A percentile compares a stretch with the other conserved stretches of the same genome.
Conservation (phyloP, 2,113 vertebrate genomes). For the Anguilla japonica region DNA sequence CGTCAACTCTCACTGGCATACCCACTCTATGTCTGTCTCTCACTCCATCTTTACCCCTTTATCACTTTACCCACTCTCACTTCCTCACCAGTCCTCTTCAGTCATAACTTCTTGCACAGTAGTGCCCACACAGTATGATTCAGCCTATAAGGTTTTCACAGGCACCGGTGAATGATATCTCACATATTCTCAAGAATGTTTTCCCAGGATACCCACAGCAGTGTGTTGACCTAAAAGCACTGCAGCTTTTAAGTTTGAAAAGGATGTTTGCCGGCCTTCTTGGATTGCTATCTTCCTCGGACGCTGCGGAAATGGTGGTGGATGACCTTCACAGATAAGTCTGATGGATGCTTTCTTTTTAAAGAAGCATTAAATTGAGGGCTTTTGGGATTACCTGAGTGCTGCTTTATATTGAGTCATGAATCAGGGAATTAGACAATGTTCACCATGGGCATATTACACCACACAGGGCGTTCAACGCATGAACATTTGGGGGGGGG, state of each 20-base stretch:
- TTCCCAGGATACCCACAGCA: conserved; percentile 2
- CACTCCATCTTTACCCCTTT: background rate
- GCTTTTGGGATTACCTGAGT: conserved; percentile 3
- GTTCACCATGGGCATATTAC: background rate
- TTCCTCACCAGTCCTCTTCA: too few species aligned
- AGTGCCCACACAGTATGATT: conserved; percentile 14
- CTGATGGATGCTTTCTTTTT: conserved; percentile 18
- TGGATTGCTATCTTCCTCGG: conserved; percentile 15
- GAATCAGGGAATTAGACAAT: conserved; percentile 13
- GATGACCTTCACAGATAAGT: conserved; percentile 24
- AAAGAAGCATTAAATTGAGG: conserved; percentile 18
- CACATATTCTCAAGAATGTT: conserved; percentile 1
- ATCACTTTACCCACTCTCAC: too few species aligned
- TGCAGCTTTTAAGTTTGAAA: conserved; percentile 28
- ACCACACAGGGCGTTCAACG: background rate
- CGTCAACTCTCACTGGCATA: too few species aligned
- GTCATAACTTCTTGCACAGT: conserved; percentile 11
- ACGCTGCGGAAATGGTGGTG: conserved; percentile 10
- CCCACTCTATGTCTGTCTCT: background rate
- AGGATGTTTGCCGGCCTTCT: conserved; percentile 18
- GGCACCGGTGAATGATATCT: background rate
- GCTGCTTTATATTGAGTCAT: conserved; percentile 13
- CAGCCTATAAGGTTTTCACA: conserved; percentile 14
- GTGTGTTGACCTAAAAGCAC: conserved; percentile 24
- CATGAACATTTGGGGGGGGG: background rate